Evolutionary conservation across 2,888 invertebrate species (phyloP), one percentile per base, ranked within the genome.

Genomic region (Habrosyne pyritoides): DNA sequence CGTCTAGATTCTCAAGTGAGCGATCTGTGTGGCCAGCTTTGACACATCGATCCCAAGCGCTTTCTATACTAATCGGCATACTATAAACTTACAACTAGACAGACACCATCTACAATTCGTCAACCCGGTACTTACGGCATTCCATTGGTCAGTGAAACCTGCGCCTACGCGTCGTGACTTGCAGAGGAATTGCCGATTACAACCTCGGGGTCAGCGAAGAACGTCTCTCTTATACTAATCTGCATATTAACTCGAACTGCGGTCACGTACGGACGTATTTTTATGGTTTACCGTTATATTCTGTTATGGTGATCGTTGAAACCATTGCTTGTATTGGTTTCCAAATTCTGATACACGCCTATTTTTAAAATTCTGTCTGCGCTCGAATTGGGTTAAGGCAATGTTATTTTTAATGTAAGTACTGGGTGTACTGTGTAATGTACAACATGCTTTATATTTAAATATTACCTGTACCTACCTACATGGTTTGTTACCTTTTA

Each of bases 121-220:
- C 52, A 46, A 54, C 58, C 58, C 24, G 48, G 59, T 53, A 54
- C 42, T 24, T 47, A 52, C 21, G 22, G 47, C 55, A 54, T 26
- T 56, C 36, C 58, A 63, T 56, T 54, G 47, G 47, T 47, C 51
- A 74, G 80, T 76, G 75, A 78, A 79, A 83, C 77, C 18, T 73
- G 79, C 83, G 81, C 73, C 48, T 56, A 64, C 78, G 77, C 85
- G 77, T 63, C 88, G 86, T 87, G 89, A 87, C 85, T 83, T 83
- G 88, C 75, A 83, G 77, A 62, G 83, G 77, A 89, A 90, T 89
- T 63, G 81, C 72, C 76, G 68, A 85, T 90, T 88, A 89, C 64
- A 60, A 55, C 55, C 54, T 47, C 52, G 47, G 49, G 47, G 60
- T 60, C 63, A 60, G 56, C 61, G 52, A 60, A 74, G 18, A 42